Evolutionary conservation across 2,113 vertebrate species (phyloP), one percentile per base, ranked within the genome.

Genomic region (Archilochus colubris): DNA sequence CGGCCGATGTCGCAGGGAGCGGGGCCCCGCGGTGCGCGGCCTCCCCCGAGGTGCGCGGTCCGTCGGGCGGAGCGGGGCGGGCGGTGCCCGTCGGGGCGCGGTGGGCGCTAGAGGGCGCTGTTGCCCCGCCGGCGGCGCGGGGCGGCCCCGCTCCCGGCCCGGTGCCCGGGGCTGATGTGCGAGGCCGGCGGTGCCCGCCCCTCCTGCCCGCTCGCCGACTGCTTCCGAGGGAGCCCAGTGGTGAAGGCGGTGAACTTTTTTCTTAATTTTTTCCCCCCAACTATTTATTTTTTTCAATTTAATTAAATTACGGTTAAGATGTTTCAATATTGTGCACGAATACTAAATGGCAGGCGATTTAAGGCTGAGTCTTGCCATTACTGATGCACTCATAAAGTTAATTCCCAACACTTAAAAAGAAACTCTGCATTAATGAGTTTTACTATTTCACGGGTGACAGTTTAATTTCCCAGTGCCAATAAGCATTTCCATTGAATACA

Each of bases 391-490:
- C 91, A 17, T 96, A 96, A 97, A 97, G 86, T 89, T 94, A 96
- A 92, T 96, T 97, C 73, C 89, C 33, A 97, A 86, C 81, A 94
- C 96, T 97, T 97, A 94, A 96, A 96, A 92, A 93, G 89, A 95
- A 97, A 95, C 77, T 97, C 97, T 5, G 68, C 74, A 31, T 89
- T 98, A 97, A 97, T 97, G 88, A 97, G 92, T 88, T 97, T 96
- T 97, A 96, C 64, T 97, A 93, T 97, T 97, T 98, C 91, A 95
- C 38, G 82, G 95, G 78, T 95, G 96, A 94, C 95, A 97, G 86
- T 96, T 97, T 97, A 95, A 97, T 98, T 95, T 97, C 82, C 59
- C 64, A 36, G 63, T 95, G 97, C 88, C 92, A 95, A 95, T 97
- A 97, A 97, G 89, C 93, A 91, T 94, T 97, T 94, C 79, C 72